These are phyloP conservation scores for Bothrops jararaca DNA, from an alignment of 2,113 vertebrate species.

Conservation along the genomic window DNA sequence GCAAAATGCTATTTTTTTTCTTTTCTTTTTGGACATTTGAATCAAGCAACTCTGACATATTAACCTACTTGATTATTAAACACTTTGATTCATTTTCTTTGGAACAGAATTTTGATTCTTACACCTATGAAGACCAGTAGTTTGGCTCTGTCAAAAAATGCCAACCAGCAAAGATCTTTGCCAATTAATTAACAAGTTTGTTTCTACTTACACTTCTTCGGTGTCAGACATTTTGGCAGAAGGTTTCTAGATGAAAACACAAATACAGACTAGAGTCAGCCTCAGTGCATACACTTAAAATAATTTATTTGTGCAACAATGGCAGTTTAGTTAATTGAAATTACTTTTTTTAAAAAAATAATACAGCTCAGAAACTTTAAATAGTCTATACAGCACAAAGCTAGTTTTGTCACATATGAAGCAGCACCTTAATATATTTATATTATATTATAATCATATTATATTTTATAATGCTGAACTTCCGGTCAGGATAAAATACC, in stretches of 20 bases:
- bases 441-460: too few species aligned
- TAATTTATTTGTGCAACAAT: conserved; percentile 29
- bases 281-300: not conserved
- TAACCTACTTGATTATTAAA: not conserved
- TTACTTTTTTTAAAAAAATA: not conserved
- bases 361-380: not conserved
- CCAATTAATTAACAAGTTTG: not conserved
- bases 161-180: fast-evolving
- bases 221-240: conserved; percentile 86
- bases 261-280: conserved; percentile 12
- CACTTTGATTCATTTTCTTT: not conserved
- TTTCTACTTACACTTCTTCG: conserved; percentile 86
- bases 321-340: conserved; percentile 23
- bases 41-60: not conserved
- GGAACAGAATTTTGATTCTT: not conserved
- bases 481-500: not conserved
- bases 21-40: fast-evolving
- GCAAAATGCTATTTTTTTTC: not conserved
- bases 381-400: conserved; percentile 14
- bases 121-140: too few species aligned
- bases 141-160: fast-evolving
- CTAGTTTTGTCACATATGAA: not conserved
- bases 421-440: not conserved
- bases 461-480: not conserved
- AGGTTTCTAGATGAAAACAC: conserved; percentile 66